Evolutionary conservation across 2,888 invertebrate genomes (phyloP), one percentile per base, ranked within the genome.

Genomic region (Dynastes hyllus): DNA sequence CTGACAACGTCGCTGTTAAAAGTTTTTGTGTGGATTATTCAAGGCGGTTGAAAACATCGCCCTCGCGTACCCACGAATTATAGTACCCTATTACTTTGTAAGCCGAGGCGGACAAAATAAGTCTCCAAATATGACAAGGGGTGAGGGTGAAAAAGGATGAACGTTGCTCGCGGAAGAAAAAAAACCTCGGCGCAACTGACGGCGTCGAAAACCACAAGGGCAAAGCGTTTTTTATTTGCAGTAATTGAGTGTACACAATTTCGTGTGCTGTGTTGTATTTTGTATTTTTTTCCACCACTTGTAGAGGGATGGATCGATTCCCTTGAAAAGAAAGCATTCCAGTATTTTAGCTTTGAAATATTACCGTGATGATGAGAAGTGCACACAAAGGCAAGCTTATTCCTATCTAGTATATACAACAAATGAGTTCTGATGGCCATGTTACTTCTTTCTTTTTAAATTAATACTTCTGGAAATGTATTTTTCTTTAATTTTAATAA

Each of bases 191-290:
- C n/a, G 32, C 50, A 45, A 22, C 67, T 5, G 9, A 67, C 8
- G 6, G 13, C 58, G 40, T 22, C 58, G 27, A 58, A 58, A 40
- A 61, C 58, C 71, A 27, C 71, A 6, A 61, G n/a, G 61, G 22
- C 1, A 50, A 58, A 75, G 6, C 61, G 22, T 61, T 61, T 61
- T 75, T n/a, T 75, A 75, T 45, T 61, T 61, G 73, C 45, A 45
- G 73, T 75, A 75, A 75, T 75, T 75, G 73, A 75, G 73, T 75
- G 61, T 61, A 61, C 61, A 75, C 45, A 61, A 40, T 32, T 58
- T 61, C 22, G 61, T 50, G 61, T 75, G 61, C 61, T 61, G 13
- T 61, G 22, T 63, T 45, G 45, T 75, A 45, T 61, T 75, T 75
- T 75, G 58, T 61, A 45, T 75, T 75, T 61, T 61, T 45, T 37